Evolutionary conservation across 1,140 invertebrate genomes (phyloP).

Genomic region (Drosophila arizonae): DNA sequence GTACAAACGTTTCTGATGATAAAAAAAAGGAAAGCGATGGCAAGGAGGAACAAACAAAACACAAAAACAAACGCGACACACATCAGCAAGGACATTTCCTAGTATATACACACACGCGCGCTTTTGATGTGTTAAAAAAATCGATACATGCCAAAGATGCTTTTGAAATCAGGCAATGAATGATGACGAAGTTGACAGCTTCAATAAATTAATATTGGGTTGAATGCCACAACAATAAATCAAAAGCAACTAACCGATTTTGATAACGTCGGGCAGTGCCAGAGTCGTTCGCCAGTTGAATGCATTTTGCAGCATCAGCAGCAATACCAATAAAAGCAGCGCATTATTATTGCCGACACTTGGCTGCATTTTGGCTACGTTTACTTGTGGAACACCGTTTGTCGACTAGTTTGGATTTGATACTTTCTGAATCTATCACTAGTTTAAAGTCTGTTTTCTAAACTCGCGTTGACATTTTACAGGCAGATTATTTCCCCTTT

Average conservation of each 20-base stretch:
- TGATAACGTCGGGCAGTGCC: slow-evolving; percentile 75
- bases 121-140: slow-evolving; percentile 72
- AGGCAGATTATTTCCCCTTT: slow-evolving; percentile 22
- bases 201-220: neutral
- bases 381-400: neutral
- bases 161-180: neutral
- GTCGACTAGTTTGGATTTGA: slow-evolving; percentile 6
- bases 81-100: slow-evolving; percentile 21
- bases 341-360: slow-evolving; percentile 14
- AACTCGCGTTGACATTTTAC: slow-evolving; percentile 39
- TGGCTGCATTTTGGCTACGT: slow-evolving; percentile 40
- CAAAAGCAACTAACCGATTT: slow-evolving; percentile 67
- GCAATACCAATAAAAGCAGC: slow-evolving; percentile 31
- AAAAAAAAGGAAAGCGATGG: neutral
- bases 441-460: slow-evolving; percentile 13
- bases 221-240: neutral
- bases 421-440: slow-evolving; percentile 9
- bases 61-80: slow-evolving; percentile 35
- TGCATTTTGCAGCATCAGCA: slow-evolving; percentile 52
- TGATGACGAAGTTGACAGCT: neutral
- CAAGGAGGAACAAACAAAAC: slow-evolving; percentile 45
- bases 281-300: slow-evolving; percentile 19
- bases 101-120: slow-evolving; percentile 49
- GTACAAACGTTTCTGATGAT: neutral
- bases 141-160: slow-evolving; percentile 62